A percentile compares a stretch with the other conserved stretches of the same genome.
phyloP scores from a whole-genome alignment of 1,140 invertebrate species.

The Eubasilissa regina region DNA sequence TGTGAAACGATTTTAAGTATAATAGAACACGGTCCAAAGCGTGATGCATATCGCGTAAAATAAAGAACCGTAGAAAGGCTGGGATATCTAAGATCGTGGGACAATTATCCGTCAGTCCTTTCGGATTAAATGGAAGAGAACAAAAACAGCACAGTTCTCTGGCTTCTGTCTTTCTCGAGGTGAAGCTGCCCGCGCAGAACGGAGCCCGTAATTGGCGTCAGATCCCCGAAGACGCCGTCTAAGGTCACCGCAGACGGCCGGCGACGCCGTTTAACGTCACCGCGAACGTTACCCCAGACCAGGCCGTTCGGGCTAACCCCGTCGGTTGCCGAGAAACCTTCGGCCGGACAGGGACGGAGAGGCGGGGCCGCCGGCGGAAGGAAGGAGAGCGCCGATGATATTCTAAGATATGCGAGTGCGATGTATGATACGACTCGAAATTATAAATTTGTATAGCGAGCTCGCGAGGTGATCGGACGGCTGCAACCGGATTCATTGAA shows the following conservation, averaged over 20 bases:
- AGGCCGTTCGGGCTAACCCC: slow-evolving; percentile 54
- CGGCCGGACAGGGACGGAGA: slow-evolving; percentile 5
- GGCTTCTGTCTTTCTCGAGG: neutral
- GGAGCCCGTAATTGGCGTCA: slow-evolving; percentile 46
- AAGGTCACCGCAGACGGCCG: slow-evolving; percentile 51
- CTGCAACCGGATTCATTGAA: slow-evolving; percentile 15
- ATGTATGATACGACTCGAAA: slow-evolving; percentile 50
- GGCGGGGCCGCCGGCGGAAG: neutral
- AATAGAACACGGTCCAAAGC: no score
- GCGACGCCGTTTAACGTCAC: slow-evolving; percentile 57
- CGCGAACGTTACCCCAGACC: slow-evolving; percentile 58
- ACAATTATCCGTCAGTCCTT: neutral
- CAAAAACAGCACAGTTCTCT: neutral
- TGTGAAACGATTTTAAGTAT: no score
- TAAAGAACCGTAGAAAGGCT: no score
- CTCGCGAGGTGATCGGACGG: neutral
- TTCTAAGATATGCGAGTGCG: slow-evolving; percentile 52
- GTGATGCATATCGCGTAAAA: no score
- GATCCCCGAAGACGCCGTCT: slow-evolving; percentile 34
- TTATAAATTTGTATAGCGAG: slow-evolving; percentile 56
- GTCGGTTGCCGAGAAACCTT: slow-evolving; percentile 42
- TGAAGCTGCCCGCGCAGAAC: slow-evolving; percentile 13
- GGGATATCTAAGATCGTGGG: no score
- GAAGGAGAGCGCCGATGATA: slow-evolving; percentile 33
- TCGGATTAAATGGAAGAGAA: neutral